phyloP scores from a whole-genome alignment of 2,888 invertebrate species.

The Lycaena phlaeas region DNA sequence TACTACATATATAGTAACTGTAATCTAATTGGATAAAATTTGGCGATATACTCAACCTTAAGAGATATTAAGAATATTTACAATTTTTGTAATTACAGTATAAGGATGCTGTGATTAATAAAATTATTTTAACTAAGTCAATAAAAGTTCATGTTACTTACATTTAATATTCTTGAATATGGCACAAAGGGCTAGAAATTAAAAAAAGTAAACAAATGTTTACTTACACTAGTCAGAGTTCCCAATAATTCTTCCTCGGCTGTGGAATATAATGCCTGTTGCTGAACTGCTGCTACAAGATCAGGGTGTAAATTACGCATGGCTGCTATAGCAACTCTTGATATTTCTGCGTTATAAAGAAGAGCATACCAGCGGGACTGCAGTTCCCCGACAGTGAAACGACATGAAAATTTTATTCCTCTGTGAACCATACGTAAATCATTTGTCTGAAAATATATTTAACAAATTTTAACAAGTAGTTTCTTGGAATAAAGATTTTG shows the following conservation, averaged over 20 bases:
- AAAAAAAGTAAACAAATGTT: no score
- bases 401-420: constrained; percentile 95
- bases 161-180: no score
- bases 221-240: constrained; percentile 79
- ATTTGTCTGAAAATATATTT: constrained; percentile 71
- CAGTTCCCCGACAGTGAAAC: constrained; percentile 93
- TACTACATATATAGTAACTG: no score
- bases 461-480: no score
- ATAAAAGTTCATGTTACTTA: no score
- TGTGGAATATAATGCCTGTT: constrained; percentile 90
- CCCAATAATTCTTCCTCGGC: constrained; percentile 91
- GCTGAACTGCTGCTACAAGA: constrained; percentile 87
- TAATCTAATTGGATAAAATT: no score
- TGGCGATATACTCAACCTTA: not conserved
- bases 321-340: constrained; percentile 91
- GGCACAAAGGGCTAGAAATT: no score
- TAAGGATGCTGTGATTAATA: no score
- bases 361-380: constrained; percentile 97
- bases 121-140: no score
- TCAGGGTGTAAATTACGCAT: constrained; percentile 96
- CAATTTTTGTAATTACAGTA: no score
- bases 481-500: no score
- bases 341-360: constrained; percentile 94
- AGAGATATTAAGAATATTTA: no score
- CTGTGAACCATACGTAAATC: constrained; percentile 87